These are phyloP conservation scores for Heliothis peltigera DNA, from an alignment of 2,888 invertebrate genomes.

Conservation along the genomic window DNA sequence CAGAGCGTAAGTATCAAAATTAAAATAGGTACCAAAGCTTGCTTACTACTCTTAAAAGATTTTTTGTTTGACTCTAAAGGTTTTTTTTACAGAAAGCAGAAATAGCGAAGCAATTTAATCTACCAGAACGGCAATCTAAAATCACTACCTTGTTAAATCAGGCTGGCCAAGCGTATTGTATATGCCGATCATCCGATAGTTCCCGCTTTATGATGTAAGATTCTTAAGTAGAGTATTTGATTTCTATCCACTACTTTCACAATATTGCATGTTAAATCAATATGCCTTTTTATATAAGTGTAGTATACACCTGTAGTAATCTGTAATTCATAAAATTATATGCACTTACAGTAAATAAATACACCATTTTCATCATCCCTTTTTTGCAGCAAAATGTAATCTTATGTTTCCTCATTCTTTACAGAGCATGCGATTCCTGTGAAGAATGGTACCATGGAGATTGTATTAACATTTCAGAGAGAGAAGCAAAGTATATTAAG, in stretches of 20 bases:
- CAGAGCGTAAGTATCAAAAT: conserved; percentile 79
- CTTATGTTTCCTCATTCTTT: conserved; percentile 49
- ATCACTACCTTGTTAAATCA: conserved; percentile 96
- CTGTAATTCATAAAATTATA: background rate
- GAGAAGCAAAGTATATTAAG: conserved; percentile 97
- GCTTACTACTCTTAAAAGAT: background rate
- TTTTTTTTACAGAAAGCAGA: conserved; percentile 93
- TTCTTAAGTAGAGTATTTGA: background rate
- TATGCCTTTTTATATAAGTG: background rate
- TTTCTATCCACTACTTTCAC: background rate
- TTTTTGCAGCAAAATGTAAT: background rate
- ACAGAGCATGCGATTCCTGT: conserved; percentile 98
- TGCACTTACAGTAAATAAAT: background rate
- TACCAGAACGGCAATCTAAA: conserved; percentile 97
- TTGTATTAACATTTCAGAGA: conserved; percentile 98
- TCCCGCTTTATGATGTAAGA: conserved; percentile 98
- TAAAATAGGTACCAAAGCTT: background rate
- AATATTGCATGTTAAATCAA: background rate
- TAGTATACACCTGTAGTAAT: background rate
- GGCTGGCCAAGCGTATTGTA: conserved; percentile 98
- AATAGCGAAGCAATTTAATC: conserved; percentile 96
- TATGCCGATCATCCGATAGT: conserved; percentile 98
- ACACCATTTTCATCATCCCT: background rate
- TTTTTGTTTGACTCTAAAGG: conserved; percentile 11
- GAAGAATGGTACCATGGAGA: conserved; percentile 99